Conservation (phyloP, 2,797 vertebrate species). For the Telmatherina bonti region DNA sequence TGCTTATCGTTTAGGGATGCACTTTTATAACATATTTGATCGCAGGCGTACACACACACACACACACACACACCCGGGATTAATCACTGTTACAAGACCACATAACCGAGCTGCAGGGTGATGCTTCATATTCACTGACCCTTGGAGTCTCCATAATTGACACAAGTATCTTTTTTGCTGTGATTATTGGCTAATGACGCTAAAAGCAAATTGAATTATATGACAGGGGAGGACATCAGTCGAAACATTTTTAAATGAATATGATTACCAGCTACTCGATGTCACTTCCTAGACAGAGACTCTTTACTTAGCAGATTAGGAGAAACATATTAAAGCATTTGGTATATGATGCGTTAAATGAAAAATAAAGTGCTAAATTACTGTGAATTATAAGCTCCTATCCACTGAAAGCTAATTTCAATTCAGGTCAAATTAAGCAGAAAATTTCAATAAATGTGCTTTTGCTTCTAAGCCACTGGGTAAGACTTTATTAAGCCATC, state of each 20-base stretch:
- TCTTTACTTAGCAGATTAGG: constrained; percentile 72
- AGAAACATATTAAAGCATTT: constrained; percentile 77
- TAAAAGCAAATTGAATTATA: constrained; percentile 70
- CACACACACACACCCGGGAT: constrained; percentile 30
- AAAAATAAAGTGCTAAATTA: constrained; percentile 79
- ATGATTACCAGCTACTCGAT: constrained; percentile 65
- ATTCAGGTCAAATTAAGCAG: constrained; percentile 82
- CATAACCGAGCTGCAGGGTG: constrained; percentile 68
- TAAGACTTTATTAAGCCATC: constrained; percentile 58
- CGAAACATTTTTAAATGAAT: constrained; percentile 66
- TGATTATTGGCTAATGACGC: constrained; percentile 80
- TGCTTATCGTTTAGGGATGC: constrained; percentile 66
- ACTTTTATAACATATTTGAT: constrained; percentile 54
- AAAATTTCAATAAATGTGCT: constrained; percentile 83
- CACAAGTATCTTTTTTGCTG: constrained; percentile 42
- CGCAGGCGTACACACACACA: constrained; percentile 28
- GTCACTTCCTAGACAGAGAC: constrained; percentile 78
- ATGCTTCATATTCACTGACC: constrained; percentile 70
- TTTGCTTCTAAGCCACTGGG: constrained; percentile 74
- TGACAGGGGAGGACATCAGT: constrained; percentile 56
- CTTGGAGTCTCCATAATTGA: constrained; percentile 68
- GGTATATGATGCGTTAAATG: constrained; percentile 87
- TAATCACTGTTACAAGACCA: constrained; percentile 71
- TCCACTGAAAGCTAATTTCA: constrained; percentile 78
- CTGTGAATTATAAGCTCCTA: constrained; percentile 69